Base-by-base conservation (phyloP, 2,888 invertebrate genomes). In the Rhimphoctona megacephalus region DNA sequence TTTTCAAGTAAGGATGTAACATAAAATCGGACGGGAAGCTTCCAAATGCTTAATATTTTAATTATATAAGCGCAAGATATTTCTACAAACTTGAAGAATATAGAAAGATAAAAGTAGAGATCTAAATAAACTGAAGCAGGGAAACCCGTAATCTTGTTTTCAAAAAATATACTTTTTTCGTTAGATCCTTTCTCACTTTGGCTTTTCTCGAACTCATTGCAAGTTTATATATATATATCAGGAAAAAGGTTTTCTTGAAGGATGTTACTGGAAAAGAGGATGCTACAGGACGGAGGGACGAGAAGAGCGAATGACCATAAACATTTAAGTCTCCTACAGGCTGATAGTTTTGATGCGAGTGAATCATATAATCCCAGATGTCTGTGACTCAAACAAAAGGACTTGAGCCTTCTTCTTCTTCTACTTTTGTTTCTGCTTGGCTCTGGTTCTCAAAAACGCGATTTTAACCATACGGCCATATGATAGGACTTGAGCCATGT, bases 301-400 rank as follows among this genome's bases (percentile, higher is more conserved):
- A 5, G 17, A 49, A 49, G 19, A 17, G 19, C 17, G 17, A 49
- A 72, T 66, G 66, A 64, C 46, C 77, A 81, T 78, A 77, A 85
- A 78, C 81, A 81, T 85, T 85, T 78, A 67, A 85, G 64, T 77
- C 36, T 19, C 61, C 72, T 70, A 64, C 43, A 49, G 66, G 76
- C 14, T 69, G 46, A 70, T 52, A 76, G 70, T 52, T 73, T 54
- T 49, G 49, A 39, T 7, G 39, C 39, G 7, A 39, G 39, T 39
- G 39, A 39, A 39, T 39, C 8, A 39, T 8, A 39, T 39, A 39
- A 39, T 39, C 9, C 39, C 8, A 39, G 1, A 39, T 39, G 4
- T 8, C 8, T 9, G 39, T 7, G 8, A 39, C 39, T 39, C 6
- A 39, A 39, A 8, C 39, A 7, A 8, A 39, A 39, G 39, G n/a